phyloP scores from a whole-genome alignment of 2,797 vertebrate genomes.

The Girardinus metallicus region DNA sequence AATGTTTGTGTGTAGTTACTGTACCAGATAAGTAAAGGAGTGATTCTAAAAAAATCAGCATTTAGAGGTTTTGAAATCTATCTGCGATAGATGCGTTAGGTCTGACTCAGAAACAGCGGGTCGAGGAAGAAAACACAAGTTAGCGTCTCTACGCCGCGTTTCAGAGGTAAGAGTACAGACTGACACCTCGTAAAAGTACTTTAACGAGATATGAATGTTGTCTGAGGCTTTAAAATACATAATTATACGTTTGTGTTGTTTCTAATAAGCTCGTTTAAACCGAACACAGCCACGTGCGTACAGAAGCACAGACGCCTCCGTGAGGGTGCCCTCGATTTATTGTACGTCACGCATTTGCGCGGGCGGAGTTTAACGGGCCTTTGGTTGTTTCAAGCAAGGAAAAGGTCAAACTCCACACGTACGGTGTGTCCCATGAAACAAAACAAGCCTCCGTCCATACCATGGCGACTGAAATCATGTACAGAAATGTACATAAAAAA shows the following conservation, averaged over 20 bases:
- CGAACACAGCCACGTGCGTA: conserved; percentile 61
- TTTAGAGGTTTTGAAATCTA: not conserved
- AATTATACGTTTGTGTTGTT: fast-evolving
- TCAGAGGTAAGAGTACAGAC: conserved; percentile 55
- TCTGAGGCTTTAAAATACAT: fast-evolving
- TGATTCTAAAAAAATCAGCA: not conserved
- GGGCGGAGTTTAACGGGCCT: conserved; percentile 20
- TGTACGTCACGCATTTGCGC: fast-evolving
- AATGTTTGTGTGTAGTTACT: not conserved
- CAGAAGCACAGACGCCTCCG: not conserved
- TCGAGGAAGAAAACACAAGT: conserved; percentile 8
- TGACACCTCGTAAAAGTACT: fast-evolving
- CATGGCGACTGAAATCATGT: not conserved
- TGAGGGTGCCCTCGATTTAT: conserved; percentile 8
- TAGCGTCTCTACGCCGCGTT: not conserved
- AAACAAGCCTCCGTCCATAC: conserved; percentile 23
- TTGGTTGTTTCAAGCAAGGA: fast-evolving
- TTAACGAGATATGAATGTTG: fast-evolving
- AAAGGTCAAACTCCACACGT: not conserved
- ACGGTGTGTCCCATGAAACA: fast-evolving
- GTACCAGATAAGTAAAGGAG: not conserved
- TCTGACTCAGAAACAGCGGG: conserved; percentile 40
- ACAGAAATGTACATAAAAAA: not conserved
- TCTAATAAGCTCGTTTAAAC: not conserved
- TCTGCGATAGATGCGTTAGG: conserved; percentile 31